Base-by-base conservation (phyloP, 1,140 invertebrate genomes). In the Palaemon carinicauda region DNA sequence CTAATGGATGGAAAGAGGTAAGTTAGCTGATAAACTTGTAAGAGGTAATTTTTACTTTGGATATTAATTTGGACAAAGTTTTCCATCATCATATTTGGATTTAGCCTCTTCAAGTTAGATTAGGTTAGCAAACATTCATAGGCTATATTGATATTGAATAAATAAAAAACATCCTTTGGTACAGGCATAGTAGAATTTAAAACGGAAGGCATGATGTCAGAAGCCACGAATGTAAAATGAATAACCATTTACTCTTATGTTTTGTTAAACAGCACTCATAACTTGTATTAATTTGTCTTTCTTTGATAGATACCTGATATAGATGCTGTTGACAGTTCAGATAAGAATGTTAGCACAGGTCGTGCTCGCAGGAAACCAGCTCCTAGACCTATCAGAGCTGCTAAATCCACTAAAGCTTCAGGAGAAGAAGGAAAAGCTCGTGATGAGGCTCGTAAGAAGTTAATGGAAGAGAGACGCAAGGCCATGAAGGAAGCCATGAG, bases 361-460 rank as follows among this genome's bases (percentile, higher is more conserved):
- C 33, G 91, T 90, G 82, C 90, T 90, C 79, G 90, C 88, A 17
- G 90, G 90, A 14, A 91, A 90, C 91, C 91, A 24, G 91, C 90
- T 1, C 90, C 91, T 10, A 90, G 91, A 84, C 87, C 85, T 50
- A 73, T 78, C 17, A 60, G 56, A 31, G 79, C 80, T n/a, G 81
- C 77, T 41, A 88, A 74, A 29, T 87, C 86, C 53, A 87, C 82
- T 56, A 79, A 87, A 71, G 71, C 91, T 5, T 91, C 90, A 21
- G 92, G 91, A 79, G 92, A 93, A 85, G 92, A 92, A n/a, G 91
- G 91, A 29, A 93, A 92, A 87, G 91, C 95, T 41, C 92, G 96
- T 2, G 96, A 97, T 90, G 95, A 95, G 77, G 94, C 95, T 41
- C 93, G 96, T 85, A 95, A 95, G 88, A 95, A 95, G 90, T 93